Evolutionary conservation across 2,797 vertebrate genomes (phyloP).

Genomic region (Falco rusticolus): DNA sequence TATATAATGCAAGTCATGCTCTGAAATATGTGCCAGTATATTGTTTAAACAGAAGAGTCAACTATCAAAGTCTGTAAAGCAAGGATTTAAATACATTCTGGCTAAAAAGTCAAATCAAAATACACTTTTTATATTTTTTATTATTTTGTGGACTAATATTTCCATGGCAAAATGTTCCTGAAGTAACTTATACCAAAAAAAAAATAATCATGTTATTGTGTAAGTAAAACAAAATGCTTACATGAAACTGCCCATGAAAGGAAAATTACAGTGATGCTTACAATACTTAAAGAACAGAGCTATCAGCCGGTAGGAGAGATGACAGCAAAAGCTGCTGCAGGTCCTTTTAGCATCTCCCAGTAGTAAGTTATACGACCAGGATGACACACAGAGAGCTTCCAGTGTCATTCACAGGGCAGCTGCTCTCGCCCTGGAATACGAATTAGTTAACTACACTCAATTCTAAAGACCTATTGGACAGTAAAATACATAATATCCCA

Average conservation of each 20-base stretch:
- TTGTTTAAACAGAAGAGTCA: neutral
- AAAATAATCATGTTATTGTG: neutral
- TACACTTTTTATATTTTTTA: neutral
- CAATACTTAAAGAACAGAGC: neutral
- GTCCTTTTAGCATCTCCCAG: neutral
- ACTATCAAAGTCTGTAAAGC: neutral
- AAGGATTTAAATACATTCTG: neutral
- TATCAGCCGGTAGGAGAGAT: neutral
- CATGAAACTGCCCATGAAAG: neutral
- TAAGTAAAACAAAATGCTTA: neutral
- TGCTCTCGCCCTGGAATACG: neutral
- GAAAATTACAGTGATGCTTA: neutral
- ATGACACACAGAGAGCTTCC: neutral
- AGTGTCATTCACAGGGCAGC: neutral
- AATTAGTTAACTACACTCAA: neutral
- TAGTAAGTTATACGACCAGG: neutral
- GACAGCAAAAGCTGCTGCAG: neutral
- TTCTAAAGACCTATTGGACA: neutral
- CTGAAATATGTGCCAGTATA: neutral
- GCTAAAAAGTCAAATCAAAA: neutral
- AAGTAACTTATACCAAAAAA: neutral
- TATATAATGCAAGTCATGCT: neutral
- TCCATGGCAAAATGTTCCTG: neutral
- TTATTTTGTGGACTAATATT: neutral
- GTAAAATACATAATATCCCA: neutral